phyloP scores from a whole-genome alignment of 2,888 invertebrate genomes.

The Phytoseiulus persimilis region DNA sequence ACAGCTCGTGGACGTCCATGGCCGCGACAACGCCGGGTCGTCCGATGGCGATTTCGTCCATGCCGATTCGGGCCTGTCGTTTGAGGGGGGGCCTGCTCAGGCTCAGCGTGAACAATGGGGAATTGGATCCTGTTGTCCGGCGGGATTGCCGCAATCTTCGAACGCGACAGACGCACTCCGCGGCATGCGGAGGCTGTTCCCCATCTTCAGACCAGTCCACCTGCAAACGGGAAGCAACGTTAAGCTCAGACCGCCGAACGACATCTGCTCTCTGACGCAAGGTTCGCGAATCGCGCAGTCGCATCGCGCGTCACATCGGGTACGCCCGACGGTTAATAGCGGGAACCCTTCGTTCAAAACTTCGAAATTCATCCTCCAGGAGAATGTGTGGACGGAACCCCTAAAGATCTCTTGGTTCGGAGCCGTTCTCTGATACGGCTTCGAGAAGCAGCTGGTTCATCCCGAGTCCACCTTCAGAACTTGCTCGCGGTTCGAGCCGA shows the following conservation, averaged over 20 bases:
- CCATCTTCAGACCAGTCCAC: background rate
- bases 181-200: background rate
- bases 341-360: no score
- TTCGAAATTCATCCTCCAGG: no score
- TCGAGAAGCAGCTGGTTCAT: no score
- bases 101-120: background rate
- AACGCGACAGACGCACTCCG: slow-evolving; percentile 33
- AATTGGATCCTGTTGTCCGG: background rate
- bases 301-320: no score
- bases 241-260: no score
- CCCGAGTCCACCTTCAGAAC: no score
- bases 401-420: no score
- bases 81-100: background rate
- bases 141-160: slow-evolving; percentile 23
- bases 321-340: no score
- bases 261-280: no score
- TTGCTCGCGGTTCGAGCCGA: background rate
- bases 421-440: no score
- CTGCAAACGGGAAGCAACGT: background rate
- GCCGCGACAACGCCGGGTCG: slow-evolving; percentile 40
- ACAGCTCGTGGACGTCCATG: slow-evolving; percentile 46
- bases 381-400: no score
- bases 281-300: no score
- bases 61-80: background rate
- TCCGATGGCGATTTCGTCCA: background rate